Conservation (phyloP, 2,113 vertebrate species). For the Triplophysa rosa region DNA sequence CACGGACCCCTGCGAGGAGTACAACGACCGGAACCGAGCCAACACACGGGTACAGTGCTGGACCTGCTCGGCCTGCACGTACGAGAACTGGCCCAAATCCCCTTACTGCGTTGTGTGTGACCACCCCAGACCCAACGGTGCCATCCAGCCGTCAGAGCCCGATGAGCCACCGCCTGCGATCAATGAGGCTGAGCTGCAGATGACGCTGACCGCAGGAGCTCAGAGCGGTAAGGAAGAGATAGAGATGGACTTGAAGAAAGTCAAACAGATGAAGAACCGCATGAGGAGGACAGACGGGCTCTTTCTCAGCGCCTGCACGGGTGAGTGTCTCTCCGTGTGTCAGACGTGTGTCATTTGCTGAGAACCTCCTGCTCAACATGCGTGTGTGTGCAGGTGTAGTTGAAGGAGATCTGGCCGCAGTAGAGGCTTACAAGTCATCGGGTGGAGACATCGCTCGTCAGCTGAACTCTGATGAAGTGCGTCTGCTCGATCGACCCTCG, state of each 20-base stretch:
- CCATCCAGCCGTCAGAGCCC: slow-evolving; percentile 57
- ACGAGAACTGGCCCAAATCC: slow-evolving; percentile 93
- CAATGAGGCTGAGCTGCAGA: slow-evolving; percentile 79
- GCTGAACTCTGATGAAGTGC: slow-evolving; percentile 92
- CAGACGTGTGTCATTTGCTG: not conserved
- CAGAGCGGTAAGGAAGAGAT: slow-evolving; percentile 82
- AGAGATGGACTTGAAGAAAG: slow-evolving; percentile 94
- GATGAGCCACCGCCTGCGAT: slow-evolving; percentile 71
- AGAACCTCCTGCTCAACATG: too few species aligned
- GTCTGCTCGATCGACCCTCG: slow-evolving; percentile 89
- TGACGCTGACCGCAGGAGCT: slow-evolving; percentile 88
- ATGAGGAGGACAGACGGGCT: slow-evolving; percentile 98
- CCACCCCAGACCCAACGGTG: slow-evolving; percentile 88
- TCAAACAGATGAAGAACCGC: slow-evolving; percentile 97
- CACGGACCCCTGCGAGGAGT: slow-evolving; percentile 93
- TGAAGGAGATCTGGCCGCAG: slow-evolving; percentile 92
- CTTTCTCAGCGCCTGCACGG: slow-evolving; percentile 95
- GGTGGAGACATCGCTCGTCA: slow-evolving; percentile 95
- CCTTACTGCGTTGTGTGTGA: slow-evolving; percentile 95
- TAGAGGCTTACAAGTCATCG: slow-evolving; percentile 94
- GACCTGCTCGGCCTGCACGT: slow-evolving; percentile 93
- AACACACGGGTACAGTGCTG: slow-evolving; percentile 90
- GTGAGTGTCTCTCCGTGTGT: slow-evolving; percentile 73
- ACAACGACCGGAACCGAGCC: slow-evolving; percentile 95
- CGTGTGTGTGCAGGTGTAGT: slow-evolving; percentile 82